Evolutionary conservation across 2,888 invertebrate species (phyloP).

Genomic region (Pterostichus madidus): DNA sequence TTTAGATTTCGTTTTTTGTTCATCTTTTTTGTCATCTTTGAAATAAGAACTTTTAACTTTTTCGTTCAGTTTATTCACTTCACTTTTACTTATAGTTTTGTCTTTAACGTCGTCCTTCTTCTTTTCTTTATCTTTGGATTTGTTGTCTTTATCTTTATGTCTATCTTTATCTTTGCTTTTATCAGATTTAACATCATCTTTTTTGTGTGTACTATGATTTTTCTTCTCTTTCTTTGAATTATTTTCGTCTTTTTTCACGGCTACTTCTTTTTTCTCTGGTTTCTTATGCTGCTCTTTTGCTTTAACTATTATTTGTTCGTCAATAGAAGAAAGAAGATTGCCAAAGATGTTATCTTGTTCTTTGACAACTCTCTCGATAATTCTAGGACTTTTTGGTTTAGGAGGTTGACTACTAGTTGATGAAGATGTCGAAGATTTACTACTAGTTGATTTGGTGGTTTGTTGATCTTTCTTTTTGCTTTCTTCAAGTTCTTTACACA

Average conservation of each 20-base stretch:
- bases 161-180: slow-evolving; percentile 10
- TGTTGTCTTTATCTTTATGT: not conserved
- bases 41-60: slow-evolving; percentile 11
- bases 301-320: slow-evolving; percentile 70
- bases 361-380: slow-evolving; percentile 59
- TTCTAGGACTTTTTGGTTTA: slow-evolving; percentile 57
- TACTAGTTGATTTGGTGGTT: not conserved
- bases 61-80: slow-evolving; percentile 1
- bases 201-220: slow-evolving; percentile 1
- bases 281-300: slow-evolving; percentile 53
- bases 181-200: not conserved
- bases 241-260: slow-evolving; percentile 16
- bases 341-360: slow-evolving; percentile 70
- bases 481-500: slow-evolving; percentile 78
- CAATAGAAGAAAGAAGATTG: slow-evolving; percentile 71
- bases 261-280: slow-evolving; percentile 36
- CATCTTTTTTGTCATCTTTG: slow-evolving; percentile 42
- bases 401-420: not conserved
- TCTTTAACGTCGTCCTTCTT: not conserved
- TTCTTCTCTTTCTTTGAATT: slow-evolving; percentile 45
- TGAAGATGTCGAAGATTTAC: too few relatives aligned
- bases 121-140: slow-evolving; percentile 17
- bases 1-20: slow-evolving; percentile 21
- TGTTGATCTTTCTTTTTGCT: slow-evolving; percentile 69
- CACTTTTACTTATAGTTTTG: slow-evolving; percentile 22